Evolutionary conservation across 1,140 invertebrate species (phyloP), one percentile per base, ranked within the genome.

Genomic region (Procambarus virginalis): DNA sequence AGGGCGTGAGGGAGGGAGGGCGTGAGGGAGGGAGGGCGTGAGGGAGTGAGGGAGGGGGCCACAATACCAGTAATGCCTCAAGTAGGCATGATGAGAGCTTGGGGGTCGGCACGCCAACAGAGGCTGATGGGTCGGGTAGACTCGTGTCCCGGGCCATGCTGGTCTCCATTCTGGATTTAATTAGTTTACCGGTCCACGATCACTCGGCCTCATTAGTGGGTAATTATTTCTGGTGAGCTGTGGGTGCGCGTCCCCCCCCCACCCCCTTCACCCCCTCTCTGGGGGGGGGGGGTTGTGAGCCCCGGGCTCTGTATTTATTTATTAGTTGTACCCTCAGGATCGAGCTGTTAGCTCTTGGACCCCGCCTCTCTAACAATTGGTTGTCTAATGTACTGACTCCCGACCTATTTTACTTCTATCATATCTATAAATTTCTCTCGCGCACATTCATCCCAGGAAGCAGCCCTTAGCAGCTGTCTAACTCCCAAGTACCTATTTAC

Each of bases 151-250:
- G 8, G 4, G 5, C 68, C n/a, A 2, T 2, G 3, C 22, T 45
- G 80, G 20, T 82, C 58, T 68, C 58, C 80, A 64, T 64, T 60
- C 46, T 68, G 80, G 80, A 68, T 82, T 68, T 82, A 82, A 82
- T 82, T 82, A 82, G 80, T 82, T 60, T 68, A 22, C 48, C 45
- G 80, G 80, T 45, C 80, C 22, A 60, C 58, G 46, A 45, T 60
- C 68, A 17, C 58, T 14, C 58, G 8, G 58, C 46, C 80, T 82
- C 80, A 82, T 82, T 82, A 82, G 58, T 60, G 60, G 4, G 58
- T 48, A 48, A 82, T 82, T 82, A 82, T 82, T 82, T 68, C 80
- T 20, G 60, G 58, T 51, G 58, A 68, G 80, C 80, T 68, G 79
- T 60, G 60, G 79, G 79, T 81, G 51, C 48, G 34, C 45, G 34